Evolutionary conservation across 2,888 invertebrate genomes (phyloP).

Genomic region (Acronicta alni): DNA sequence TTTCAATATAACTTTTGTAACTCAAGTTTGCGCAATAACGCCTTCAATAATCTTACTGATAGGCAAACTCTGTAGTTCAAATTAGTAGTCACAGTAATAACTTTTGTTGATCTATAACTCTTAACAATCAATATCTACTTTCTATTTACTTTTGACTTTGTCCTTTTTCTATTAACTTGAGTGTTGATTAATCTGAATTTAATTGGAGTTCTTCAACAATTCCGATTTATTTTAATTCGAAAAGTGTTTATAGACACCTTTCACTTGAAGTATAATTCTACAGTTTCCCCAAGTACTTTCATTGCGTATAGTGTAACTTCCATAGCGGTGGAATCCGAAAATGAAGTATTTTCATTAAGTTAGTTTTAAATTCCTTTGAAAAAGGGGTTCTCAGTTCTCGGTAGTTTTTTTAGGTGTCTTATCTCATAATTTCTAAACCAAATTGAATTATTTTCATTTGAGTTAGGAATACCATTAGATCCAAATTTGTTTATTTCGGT

Average conservation of each 20-base stretch:
- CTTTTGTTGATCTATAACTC: slow-evolving; percentile 10
- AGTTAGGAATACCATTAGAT: too few species aligned
- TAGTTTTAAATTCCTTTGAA: too few species aligned
- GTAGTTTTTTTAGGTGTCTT: too few species aligned
- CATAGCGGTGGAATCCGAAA: neutral
- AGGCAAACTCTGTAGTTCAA: slow-evolving; percentile 1
- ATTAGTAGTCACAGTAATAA: slow-evolving; percentile 4
- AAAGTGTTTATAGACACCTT: neutral
- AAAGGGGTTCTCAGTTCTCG: too few species aligned
- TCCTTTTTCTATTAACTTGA: slow-evolving; percentile 2
- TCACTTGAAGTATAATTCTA: neutral
- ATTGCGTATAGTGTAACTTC: neutral
- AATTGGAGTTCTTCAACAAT: slow-evolving; percentile 39
- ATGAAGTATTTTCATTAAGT: too few species aligned
- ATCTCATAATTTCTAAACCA: too few species aligned
- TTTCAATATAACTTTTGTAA: neutral
- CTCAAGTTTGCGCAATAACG: neutral
- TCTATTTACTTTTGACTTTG: slow-evolving; percentile 3
- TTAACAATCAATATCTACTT: slow-evolving; percentile 5
- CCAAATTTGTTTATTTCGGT: too few species aligned
- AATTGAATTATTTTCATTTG: too few species aligned
- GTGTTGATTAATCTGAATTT: slow-evolving; percentile 16
- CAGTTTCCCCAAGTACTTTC: neutral
- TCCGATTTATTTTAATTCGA: slow-evolving; percentile 21
- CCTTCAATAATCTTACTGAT: too few species aligned